Evolutionary conservation across 2,797 vertebrate genomes (phyloP), one percentile per base, ranked within the genome.

Genomic region (Champsocephalus gunnari): DNA sequence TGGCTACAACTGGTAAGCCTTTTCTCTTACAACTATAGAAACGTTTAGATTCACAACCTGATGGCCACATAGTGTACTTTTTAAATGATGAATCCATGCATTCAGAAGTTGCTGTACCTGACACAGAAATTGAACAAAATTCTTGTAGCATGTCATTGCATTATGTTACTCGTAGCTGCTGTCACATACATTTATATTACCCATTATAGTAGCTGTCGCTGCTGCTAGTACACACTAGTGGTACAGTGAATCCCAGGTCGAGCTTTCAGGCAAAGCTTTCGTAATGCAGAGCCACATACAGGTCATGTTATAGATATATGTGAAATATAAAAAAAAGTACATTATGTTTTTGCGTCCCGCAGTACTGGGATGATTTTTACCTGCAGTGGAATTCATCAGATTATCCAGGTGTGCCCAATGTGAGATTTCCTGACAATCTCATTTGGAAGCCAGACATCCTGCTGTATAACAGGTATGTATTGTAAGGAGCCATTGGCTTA

Each of bases 381-480:
- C 94, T 99, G 5, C 95, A 94, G 75, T 99, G 98, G 98, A 95
- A 99, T 14, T 12, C 88, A 51, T 94, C 94, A 3, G 95, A 97
- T 0, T 99, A 97, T 77, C 96, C 96, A 0, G 97, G 96, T 7
- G 96, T 99, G 90, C 92, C 93, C 90, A 96, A 93, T 0, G 93
- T 99, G 19, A 96, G 97, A 71, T 97, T 99, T 90, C 97, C 97
- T 1, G 95, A 96, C 85, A 89, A 94, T 51, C 93, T 96, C 67
- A 96, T 99, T 76, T 99, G 98, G 98, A 99, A 95, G 80, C 98
- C 98, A 1, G 98, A 99, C 89, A 98, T 99, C 80, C 95, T 99
- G 70, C 96, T 99, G 16, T 99, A 97, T 65, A 99, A 99, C 96
- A 99, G 98, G 98, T 98, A 93, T 76, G 86, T n/a, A 10, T 55